Evolutionary conservation across 2,888 invertebrate genomes (phyloP).

Genomic region (Chaetogeoica ovagalla): DNA sequence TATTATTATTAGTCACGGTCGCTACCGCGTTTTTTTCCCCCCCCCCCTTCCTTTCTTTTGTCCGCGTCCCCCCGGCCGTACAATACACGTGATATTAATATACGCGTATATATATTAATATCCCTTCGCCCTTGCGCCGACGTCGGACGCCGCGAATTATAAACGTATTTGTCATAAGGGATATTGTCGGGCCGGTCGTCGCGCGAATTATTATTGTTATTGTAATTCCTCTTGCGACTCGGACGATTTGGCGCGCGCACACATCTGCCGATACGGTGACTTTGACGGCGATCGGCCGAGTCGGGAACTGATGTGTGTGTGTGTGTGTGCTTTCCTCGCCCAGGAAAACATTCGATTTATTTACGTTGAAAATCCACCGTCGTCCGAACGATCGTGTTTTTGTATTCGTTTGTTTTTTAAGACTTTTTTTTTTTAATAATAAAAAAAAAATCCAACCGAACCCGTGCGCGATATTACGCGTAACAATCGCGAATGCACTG

Average conservation of each 20-base stretch:
- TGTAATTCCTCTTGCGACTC: not conserved
- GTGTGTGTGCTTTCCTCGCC: not conserved
- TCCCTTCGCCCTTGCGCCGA: not conserved
- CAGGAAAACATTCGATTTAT: too few species aligned
- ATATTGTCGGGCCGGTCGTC: conserved; percentile 30
- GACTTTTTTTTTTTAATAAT: too few species aligned
- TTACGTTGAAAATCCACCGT: too few species aligned
- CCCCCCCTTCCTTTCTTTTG: conserved; percentile 9
- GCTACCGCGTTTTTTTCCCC: conserved; percentile 24
- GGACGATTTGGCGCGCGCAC: conserved; percentile 29
- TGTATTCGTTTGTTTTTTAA: too few species aligned
- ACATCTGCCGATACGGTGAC: conserved; percentile 15
- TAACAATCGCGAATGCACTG: too few species aligned
- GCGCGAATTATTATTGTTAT: not conserved
- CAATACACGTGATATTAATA: not conserved
- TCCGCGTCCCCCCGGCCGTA: not conserved
- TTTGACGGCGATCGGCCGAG: not conserved
- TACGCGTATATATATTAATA: not conserved
- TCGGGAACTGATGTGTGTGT: too few species aligned
- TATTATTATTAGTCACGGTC: conserved; percentile 51
- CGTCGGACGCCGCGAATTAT: conserved; percentile 25
- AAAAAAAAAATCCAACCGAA: too few species aligned
- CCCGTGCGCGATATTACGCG: too few species aligned
- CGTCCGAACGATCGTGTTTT: too few species aligned
- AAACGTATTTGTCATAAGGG: conserved; percentile 48